A percentile compares a stretch with the other conserved stretches of the same genome.
These are phyloP conservation scores for Phasianus colchicus DNA, from an alignment of 2,113 vertebrate genomes.

Conservation along the genomic window DNA sequence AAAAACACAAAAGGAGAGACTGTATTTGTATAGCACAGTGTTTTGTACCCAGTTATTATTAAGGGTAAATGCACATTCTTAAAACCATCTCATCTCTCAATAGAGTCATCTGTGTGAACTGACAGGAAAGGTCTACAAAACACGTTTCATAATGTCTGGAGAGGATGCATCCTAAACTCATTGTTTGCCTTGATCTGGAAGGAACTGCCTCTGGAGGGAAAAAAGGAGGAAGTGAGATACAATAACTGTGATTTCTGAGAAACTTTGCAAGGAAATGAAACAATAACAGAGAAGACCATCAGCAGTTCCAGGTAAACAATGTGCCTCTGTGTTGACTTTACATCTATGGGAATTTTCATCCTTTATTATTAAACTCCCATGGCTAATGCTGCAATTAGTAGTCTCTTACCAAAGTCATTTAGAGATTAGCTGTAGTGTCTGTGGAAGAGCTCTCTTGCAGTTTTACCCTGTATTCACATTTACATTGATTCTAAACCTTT, in stretches of 20 bases:
- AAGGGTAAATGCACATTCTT: neutral
- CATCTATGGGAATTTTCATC: constrained; percentile 29
- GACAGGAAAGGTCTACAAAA: constrained; percentile 29
- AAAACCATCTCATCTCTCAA: neutral
- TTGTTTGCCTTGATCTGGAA: constrained; percentile 47
- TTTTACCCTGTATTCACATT: neutral
- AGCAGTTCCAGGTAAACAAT: constrained; percentile 44
- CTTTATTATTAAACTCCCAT: neutral
- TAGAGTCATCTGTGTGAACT: neutral
- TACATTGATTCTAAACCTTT: neutral
- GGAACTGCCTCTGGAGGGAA: constrained; percentile 41
- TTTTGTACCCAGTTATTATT: neutral
- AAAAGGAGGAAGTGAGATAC: constrained; percentile 57
- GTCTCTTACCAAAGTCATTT: neutral
- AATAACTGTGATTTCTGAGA: constrained; percentile 38
- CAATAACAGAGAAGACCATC: constrained; percentile 12
- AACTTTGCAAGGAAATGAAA: constrained; percentile 57
- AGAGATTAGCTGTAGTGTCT: neutral
- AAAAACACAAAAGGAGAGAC: neutral
- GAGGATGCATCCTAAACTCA: constrained; percentile 42
- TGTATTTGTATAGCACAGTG: neutral
- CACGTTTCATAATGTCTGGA: constrained; percentile 6
- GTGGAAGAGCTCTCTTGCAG: neutral
- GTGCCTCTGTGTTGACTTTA: constrained; percentile 4
- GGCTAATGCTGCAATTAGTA: neutral